These are phyloP conservation scores for Esox masquinongy DNA, from an alignment of 2,797 vertebrate genomes.

Conservation along the genomic window DNA sequence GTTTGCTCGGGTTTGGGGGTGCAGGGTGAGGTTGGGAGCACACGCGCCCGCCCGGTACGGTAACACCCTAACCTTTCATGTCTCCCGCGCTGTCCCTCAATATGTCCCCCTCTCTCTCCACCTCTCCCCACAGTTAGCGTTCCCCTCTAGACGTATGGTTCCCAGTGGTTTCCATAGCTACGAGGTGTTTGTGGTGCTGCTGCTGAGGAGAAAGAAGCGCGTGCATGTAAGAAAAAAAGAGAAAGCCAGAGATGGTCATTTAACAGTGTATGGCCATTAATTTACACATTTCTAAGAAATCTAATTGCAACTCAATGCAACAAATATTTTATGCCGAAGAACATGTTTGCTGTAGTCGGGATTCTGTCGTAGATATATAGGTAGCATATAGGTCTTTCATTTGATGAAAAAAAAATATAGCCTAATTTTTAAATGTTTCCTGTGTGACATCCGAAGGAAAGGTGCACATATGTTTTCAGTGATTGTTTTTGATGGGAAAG, in stretches of 20 bases:
- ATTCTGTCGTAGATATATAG: neutral
- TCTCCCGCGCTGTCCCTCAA: slow-evolving; percentile 44
- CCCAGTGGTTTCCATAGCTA: slow-evolving; percentile 76
- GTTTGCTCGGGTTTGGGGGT: slow-evolving; percentile 32
- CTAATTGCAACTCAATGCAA: neutral
- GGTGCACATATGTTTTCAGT: neutral
- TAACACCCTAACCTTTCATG: slow-evolving; percentile 76
- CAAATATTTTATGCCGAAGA: neutral
- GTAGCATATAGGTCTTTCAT: neutral
- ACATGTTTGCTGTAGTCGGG: neutral
- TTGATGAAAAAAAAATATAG: too few species aligned
- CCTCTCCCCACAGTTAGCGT: slow-evolving; percentile 21
- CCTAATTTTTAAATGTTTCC: neutral
- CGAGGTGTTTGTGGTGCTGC: slow-evolving; percentile 66
- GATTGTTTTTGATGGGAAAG: neutral
- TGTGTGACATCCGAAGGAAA: neutral
- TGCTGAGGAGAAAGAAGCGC: slow-evolving; percentile 65
- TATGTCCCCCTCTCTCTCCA: slow-evolving; percentile 33
- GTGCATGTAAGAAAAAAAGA: slow-evolving; percentile 49
- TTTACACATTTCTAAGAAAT: neutral
- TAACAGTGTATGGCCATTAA: neutral
- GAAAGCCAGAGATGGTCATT: slow-evolving; percentile 21
- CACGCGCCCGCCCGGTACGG: slow-evolving; percentile 37
- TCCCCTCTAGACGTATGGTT: slow-evolving; percentile 56
- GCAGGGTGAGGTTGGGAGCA: slow-evolving; percentile 16